A percentile compares a stretch with the other conserved stretches of the same genome.
Evolutionary conservation across 2,888 invertebrate genomes (phyloP).

Genomic region (Ariolimax columbianus): DNA sequence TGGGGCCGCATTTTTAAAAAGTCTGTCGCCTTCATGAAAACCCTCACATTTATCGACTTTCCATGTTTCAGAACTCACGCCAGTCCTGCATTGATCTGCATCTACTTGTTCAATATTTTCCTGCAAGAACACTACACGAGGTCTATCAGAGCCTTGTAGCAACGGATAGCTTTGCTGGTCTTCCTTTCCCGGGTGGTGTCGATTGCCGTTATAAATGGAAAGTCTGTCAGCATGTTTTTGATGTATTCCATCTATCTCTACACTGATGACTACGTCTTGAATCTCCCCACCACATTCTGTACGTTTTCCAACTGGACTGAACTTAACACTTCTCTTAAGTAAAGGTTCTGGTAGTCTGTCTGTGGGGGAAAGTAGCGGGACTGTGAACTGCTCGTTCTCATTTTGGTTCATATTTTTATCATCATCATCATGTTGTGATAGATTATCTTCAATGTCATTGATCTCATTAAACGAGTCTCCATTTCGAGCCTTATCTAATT

Average conservation of each 20-base stretch:
- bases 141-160: background rate
- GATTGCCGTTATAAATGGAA: background rate
- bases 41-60: background rate
- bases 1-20: background rate
- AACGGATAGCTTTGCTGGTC: background rate
- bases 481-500: background rate
- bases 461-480: background rate
- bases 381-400: background rate
- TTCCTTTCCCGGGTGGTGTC: background rate
- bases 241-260: background rate
- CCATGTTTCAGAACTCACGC: background rate
- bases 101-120: background rate
- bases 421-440: background rate
- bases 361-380: background rate
- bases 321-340: background rate
- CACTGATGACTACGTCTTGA: background rate
- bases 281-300: background rate
- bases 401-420: background rate
- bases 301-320: background rate
- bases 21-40: too few relatives aligned
- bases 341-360: background rate
- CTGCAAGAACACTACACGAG: background rate
- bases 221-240: background rate
- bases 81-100: background rate
- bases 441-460: background rate